phyloP scores from a whole-genome alignment of 2,888 invertebrate genomes.

The Cantharis lateralis region DNA sequence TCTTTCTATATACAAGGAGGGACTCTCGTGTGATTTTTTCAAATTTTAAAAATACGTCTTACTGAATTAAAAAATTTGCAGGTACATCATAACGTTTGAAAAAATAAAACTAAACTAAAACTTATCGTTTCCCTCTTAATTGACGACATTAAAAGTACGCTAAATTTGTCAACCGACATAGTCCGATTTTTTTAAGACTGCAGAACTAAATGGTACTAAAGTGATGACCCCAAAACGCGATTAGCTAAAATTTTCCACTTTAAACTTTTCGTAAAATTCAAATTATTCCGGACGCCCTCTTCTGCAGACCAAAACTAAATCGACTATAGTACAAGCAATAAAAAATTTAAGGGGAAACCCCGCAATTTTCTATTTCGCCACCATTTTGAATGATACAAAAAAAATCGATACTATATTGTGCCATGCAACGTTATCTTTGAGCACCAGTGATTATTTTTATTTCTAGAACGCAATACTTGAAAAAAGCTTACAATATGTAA shows the following conservation, averaged over 20 bases:
- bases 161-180: neutral
- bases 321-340: neutral
- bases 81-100: slow-evolving; percentile 31
- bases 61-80: slow-evolving; percentile 35
- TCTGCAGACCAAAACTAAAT: too few species aligned
- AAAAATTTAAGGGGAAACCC: neutral
- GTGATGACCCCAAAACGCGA: too few species aligned
- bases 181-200: too few species aligned
- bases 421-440: slow-evolving; percentile 40
- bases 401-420: slow-evolving; percentile 11
- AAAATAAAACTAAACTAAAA: slow-evolving; percentile 10
- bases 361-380: neutral
- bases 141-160: slow-evolving; percentile 32
- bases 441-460: slow-evolving; percentile 48
- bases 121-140: slow-evolving; percentile 30
- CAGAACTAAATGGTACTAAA: too few species aligned
- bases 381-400: neutral
- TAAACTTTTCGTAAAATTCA: too few species aligned
- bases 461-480: slow-evolving; percentile 40
- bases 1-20: slow-evolving; percentile 49
- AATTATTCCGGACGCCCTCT: too few species aligned
- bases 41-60: slow-evolving; percentile 34
- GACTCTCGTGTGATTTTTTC: slow-evolving; percentile 37
- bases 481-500: slow-evolving; percentile 26
- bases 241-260: too few species aligned